Evolutionary conservation across 2,888 invertebrate genomes (phyloP), one percentile per base, ranked within the genome.

Genomic region (Bhutanitis thaidina): DNA sequence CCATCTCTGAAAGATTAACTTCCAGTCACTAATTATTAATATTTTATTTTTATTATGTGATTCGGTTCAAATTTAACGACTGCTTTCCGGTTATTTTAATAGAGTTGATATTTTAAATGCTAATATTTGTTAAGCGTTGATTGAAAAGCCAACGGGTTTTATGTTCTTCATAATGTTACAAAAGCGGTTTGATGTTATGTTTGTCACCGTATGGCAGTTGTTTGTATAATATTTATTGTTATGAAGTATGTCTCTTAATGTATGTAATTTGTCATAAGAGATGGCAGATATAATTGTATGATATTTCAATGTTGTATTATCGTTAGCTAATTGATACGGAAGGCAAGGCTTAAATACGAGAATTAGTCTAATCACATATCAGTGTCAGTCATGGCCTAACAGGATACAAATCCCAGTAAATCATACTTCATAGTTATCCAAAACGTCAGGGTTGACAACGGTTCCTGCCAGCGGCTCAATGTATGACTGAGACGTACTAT

Each of bases 371-470:
- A 48, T 49, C 49, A 49, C 15, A 20, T 25, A 40, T 62, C 64
- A 30, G 55, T 65, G 64, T 65, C 68, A 69, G 69, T 73, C 77
- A 75, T 64, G 63, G 71, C 71, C 69, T 67, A 20, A 47, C 43
- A 35, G 34, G 43, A 37, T 49, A 48, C 62, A 69, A 70, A 79
- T 81, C 77, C 77, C 77, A 71, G 66, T 73, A 74, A 69, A 77
- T 80, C 77, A 87, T 83, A 78, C 68, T 81, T 85, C 81, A 81
- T 80, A 84, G 69, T 80, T 79, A 86, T 84, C 79, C 79, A 61
- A 65, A 62, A 77, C 77, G 85, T 88, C 87, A 85, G 80, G 83
- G 80, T 80, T 88, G 87, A 89, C 85, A 80, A 74, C 68, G 78
- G 83, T 77, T 75, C 82, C 78, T 80, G 82, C 77, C 84, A 80